Base-by-base conservation (phyloP, 2,113 vertebrate species). In the Erythrocercus mccallii region DNA sequence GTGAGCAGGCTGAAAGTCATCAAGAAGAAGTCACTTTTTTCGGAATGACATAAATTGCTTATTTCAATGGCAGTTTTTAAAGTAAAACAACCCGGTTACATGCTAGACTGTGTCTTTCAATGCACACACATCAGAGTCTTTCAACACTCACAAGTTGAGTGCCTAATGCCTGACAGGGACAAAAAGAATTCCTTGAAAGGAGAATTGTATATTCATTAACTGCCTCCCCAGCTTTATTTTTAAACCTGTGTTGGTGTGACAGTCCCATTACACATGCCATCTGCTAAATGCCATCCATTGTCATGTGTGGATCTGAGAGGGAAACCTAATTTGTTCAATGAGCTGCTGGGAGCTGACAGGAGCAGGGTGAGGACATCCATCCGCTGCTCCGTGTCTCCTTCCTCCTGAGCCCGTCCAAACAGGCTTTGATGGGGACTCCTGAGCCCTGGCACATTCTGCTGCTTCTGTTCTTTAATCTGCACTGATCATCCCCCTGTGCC, bases 251-350 rank as follows among this genome's bases (percentile, higher is more conserved):
- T 37, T 2, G 12, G 77, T 93, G 92, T 96, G 96, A 96, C 95
- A 96, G 96, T 69, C 88, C 85, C 91, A 92, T 91, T 80, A 86
- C 91, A 94, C 74, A 69, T 90, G 88, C 96, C 96, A 97, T 95
- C 93, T 96, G 96, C 81, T 92, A 92, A 95, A 86, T 93, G 96
- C 90, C 96, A 96, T 72, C 86, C 78, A 20, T 87, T 93, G 94
- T 95, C 96, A 95, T 77, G 90, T 84, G 88, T 0, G 7, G 62
- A 90, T 95, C 91, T 71, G 74, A 44, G 51, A 95, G 91, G 81
- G 91, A 94, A 95, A 97, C 91, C 94, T 68, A 17, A 87, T 93
- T 88, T 96, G 86, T 73, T 96, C 58, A 35, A 2, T 5, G 88
- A 94, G 84, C 91, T 93, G 78, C 89, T 94, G 86, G 70, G 90